A percentile compares a stretch with the other conserved stretches of the same genome.
phyloP scores from a whole-genome alignment of 1,140 invertebrate genomes.

The Bombus ignitus region DNA sequence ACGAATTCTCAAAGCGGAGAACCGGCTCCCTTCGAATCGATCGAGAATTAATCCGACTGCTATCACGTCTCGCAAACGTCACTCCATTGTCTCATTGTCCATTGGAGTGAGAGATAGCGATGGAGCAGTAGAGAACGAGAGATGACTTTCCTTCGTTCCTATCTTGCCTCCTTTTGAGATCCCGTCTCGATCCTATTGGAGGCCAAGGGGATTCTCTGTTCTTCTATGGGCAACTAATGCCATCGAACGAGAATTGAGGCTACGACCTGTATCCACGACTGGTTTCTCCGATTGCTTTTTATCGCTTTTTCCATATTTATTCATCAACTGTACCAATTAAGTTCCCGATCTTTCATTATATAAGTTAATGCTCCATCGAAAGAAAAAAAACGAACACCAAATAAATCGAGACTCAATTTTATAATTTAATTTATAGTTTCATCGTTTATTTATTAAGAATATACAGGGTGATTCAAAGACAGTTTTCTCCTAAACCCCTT shows the following conservation, averaged over 20 bases:
- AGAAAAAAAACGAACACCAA: neutral
- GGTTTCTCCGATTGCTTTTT: neutral
- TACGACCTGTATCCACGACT: conserved; percentile 27
- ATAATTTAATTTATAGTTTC: no score
- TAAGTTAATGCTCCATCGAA: neutral
- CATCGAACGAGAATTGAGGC: conserved; percentile 23
- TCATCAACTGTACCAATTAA: neutral
- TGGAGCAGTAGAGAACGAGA: conserved; percentile 44
- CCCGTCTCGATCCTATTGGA: conserved; percentile 43
- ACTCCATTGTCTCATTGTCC: conserved; percentile 65
- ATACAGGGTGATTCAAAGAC: neutral
- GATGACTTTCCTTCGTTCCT: conserved; percentile 55
- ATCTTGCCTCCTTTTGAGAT: conserved; percentile 50
- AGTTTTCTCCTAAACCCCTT: neutral
- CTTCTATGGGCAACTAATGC: conserved; percentile 38
- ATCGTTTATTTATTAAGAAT: no score
- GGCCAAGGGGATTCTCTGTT: conserved; percentile 31
- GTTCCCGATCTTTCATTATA: neutral
- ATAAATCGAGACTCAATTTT: neutral
- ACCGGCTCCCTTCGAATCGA: conserved; percentile 59
- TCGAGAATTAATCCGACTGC: conserved; percentile 69
- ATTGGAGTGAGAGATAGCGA: conserved; percentile 55
- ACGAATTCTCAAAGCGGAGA: conserved; percentile 19
- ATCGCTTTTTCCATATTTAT: neutral
- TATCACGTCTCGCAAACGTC: conserved; percentile 69